Conservation (phyloP, 2,113 vertebrate species). For the Empidonax traillii region DNA sequence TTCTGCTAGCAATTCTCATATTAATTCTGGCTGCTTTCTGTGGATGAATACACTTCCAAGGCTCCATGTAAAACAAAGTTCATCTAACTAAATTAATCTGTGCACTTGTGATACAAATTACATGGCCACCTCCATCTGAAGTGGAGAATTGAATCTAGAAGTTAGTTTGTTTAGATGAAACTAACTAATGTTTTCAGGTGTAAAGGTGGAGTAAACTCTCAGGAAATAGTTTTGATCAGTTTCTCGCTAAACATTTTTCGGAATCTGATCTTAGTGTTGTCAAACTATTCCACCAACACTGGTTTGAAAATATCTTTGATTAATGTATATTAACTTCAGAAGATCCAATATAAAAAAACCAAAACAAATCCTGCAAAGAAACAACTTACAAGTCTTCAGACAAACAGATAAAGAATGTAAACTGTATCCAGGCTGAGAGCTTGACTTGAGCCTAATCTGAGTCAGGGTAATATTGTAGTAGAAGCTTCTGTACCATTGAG, state of each 20-base stretch:
- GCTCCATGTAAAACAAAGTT: neutral
- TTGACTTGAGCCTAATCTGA: neutral
- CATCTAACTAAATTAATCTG: neutral
- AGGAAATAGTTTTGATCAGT: neutral
- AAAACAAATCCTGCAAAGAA: neutral
- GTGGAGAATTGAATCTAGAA: neutral
- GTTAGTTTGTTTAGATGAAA: neutral
- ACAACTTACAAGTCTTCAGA: neutral
- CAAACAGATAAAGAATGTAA: neutral
- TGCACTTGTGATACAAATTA: neutral
- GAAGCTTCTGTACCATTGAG: neutral
- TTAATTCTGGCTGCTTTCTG: slow-evolving; percentile 14
- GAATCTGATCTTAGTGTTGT: neutral
- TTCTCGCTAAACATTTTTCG: neutral
- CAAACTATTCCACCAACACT: neutral
- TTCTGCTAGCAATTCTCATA: slow-evolving; percentile 12
- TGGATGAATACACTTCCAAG: neutral
- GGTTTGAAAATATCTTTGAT: neutral
- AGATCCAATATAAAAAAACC: neutral
- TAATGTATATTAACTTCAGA: neutral
- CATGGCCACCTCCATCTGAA: neutral
- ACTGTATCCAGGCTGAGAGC: neutral
- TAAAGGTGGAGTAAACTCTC: neutral
- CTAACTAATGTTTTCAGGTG: neutral
- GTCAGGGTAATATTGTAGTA: neutral